A percentile compares a stretch with the other conserved stretches of the same genome.
Conservation (phyloP, 2,888 invertebrate genomes). For the Phyllotreta cruciferae region DNA sequence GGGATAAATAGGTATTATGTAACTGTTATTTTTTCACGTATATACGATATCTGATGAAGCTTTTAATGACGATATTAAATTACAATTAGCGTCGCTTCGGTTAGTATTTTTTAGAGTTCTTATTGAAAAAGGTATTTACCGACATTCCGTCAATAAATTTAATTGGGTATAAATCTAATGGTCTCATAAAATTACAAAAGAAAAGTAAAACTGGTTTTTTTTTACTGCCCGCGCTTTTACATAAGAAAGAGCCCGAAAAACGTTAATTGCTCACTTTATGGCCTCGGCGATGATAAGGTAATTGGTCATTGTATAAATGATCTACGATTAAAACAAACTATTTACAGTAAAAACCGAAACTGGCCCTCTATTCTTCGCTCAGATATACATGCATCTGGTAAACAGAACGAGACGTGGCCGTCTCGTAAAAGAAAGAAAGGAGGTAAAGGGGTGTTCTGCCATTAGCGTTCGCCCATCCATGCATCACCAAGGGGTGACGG, state of each 20-base stretch:
- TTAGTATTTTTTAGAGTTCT: constrained; percentile 4
- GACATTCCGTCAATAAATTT: constrained; percentile 14
- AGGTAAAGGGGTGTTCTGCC: constrained; percentile 34
- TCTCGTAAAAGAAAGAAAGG: constrained; percentile 12
- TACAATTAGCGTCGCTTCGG: neutral
- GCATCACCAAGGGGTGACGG: constrained; percentile 54
- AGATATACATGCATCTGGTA: constrained; percentile 45
- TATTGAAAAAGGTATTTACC: constrained; percentile 2
- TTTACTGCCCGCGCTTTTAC: constrained; percentile 24
- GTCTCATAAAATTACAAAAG: constrained; percentile 19
- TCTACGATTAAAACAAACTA: too few relatives aligned
- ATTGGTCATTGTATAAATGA: constrained; percentile 30
- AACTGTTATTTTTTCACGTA: too few relatives aligned
- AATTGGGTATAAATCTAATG: constrained; percentile 27
- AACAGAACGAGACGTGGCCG: constrained; percentile 29
- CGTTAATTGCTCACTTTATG: constrained; percentile 42
- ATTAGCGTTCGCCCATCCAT: constrained; percentile 53
- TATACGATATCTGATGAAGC: too few relatives aligned
- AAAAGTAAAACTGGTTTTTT: constrained; percentile 24
- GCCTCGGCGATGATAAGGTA: constrained; percentile 39
- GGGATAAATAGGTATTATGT: too few relatives aligned
- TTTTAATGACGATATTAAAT: too few relatives aligned
- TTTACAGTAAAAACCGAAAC: constrained; percentile 19
- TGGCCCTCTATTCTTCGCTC: constrained; percentile 33
- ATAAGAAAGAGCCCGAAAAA: constrained; percentile 38